Conservation (phyloP, 35 echinoderm and acorn worm species). For the Acanthaster planci region DNA sequence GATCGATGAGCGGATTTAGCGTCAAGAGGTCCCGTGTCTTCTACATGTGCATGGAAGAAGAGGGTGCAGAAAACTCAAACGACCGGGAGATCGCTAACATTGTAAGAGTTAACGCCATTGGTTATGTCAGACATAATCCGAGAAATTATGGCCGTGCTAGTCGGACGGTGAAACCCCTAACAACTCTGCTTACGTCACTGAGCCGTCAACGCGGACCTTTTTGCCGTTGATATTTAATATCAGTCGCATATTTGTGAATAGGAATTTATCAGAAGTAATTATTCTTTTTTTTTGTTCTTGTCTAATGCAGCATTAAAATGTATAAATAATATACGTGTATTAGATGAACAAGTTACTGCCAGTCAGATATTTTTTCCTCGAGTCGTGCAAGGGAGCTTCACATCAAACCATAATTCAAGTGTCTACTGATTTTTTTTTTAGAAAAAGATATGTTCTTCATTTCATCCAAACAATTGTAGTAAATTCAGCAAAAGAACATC, state of each 20-base stretch:
- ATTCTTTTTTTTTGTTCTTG: neutral
- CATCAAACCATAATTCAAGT: no score
- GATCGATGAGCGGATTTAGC: neutral
- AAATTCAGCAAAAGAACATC: no score
- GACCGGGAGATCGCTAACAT: neutral
- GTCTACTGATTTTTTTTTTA: no score
- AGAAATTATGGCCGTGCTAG: no score
- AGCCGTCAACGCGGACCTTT: neutral
- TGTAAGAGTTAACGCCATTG: no score
- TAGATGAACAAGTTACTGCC: no score
- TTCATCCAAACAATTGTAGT: no score
- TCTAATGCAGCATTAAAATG: conserved; percentile 23
- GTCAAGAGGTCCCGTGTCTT: neutral
- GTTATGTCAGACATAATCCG: no score
- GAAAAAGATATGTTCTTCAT: no score
- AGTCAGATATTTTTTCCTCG: no score
- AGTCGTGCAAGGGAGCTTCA: no score
- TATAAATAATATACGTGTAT: conserved; percentile 17
- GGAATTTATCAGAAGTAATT: neutral
- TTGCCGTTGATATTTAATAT: conserved; percentile 13
- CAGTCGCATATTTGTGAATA: conserved; percentile 8
- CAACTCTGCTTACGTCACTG: neutral
- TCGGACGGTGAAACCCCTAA: neutral
- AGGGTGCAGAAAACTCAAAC: conserved; percentile 19
- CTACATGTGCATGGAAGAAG: neutral